phyloP scores from a whole-genome alignment of 2,888 invertebrate genomes.

The Epistrophe grossulariae region DNA sequence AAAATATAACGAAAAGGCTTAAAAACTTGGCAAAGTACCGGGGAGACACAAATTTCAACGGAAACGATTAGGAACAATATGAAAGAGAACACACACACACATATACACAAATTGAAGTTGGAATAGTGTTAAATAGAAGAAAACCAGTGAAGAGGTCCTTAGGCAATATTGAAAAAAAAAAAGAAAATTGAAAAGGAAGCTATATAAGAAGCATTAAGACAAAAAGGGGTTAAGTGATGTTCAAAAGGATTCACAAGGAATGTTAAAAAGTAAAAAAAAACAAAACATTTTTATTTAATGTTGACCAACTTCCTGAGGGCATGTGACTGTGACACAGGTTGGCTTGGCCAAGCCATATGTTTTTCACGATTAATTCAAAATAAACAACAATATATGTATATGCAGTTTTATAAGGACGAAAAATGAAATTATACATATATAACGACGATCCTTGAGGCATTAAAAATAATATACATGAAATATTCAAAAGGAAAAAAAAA shows the following conservation, averaged over 20 bases:
- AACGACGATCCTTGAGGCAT: neutral
- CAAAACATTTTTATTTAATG: slow-evolving; percentile 13
- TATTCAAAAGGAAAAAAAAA: slow-evolving; percentile 8
- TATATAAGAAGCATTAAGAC: slow-evolving; percentile 7
- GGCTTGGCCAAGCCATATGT: slow-evolving; percentile 41
- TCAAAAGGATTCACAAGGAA: slow-evolving; percentile 34
- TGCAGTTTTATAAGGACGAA: neutral
- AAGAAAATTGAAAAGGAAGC: slow-evolving; percentile 1
- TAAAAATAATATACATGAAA: slow-evolving; percentile 22
- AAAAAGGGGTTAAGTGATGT: slow-evolving; percentile 45
- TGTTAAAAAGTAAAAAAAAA: neutral
- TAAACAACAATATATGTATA: neutral
- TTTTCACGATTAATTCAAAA: slow-evolving; percentile 20
- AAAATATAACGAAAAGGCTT: slow-evolving; percentile 26
- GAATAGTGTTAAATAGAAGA: slow-evolving; percentile 42
- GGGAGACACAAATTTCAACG: slow-evolving; percentile 60
- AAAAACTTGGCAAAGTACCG: slow-evolving; percentile 61
- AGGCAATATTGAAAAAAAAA: slow-evolving; percentile 9
- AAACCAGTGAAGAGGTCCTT: slow-evolving; percentile 11
- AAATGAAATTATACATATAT: slow-evolving; percentile 7
- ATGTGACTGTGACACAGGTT: slow-evolving; percentile 24
- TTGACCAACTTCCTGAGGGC: slow-evolving; percentile 43
- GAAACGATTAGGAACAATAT: slow-evolving; percentile 59
- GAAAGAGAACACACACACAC: slow-evolving; percentile 23
- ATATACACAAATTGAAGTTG: slow-evolving; percentile 1